Conservation (phyloP, 2,113 vertebrate genomes). For the Eupsittula cactorum region DNA sequence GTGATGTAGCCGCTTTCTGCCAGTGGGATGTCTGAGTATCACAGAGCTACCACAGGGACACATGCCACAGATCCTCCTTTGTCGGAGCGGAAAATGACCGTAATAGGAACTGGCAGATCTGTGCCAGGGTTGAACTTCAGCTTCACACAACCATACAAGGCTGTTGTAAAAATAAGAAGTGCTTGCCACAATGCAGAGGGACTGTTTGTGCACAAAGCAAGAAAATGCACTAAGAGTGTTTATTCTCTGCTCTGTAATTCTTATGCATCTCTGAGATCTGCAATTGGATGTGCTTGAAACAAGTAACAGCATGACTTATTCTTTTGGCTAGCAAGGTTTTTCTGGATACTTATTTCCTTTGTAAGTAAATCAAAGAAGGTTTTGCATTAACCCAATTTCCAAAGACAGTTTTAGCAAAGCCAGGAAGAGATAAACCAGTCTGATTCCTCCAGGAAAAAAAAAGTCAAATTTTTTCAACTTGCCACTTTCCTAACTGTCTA, state of each 20-base stretch:
- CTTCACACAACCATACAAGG: neutral
- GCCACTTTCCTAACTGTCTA: neutral
- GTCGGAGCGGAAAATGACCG: rapidly evolving
- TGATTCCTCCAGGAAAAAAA: neutral
- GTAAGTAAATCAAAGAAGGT: neutral
- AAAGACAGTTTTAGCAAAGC: neutral
- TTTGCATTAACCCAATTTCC: neutral
- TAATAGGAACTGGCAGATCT: slow-evolving; percentile 24
- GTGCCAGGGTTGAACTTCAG: neutral
- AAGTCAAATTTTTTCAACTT: neutral
- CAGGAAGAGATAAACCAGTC: neutral
- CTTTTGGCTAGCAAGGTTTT: neutral
- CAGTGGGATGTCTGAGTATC: neutral
- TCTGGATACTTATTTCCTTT: neutral
- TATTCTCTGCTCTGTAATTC: neutral
- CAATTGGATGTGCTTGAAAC: neutral
- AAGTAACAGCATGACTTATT: neutral
- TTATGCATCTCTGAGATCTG: neutral
- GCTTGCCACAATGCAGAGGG: neutral
- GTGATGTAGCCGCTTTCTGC: slow-evolving; percentile 20
- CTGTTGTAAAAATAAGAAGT: neutral
- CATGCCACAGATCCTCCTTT: neutral
- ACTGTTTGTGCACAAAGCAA: neutral
- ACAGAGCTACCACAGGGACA: neutral
- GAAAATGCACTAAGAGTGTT: neutral